Percentiles rank a stretch among this genome's conserved stretches.
These are phyloP conservation scores for Drosophila subsilvestris DNA, from an alignment of 2,888 invertebrate species.

Conservation along the genomic window DNA sequence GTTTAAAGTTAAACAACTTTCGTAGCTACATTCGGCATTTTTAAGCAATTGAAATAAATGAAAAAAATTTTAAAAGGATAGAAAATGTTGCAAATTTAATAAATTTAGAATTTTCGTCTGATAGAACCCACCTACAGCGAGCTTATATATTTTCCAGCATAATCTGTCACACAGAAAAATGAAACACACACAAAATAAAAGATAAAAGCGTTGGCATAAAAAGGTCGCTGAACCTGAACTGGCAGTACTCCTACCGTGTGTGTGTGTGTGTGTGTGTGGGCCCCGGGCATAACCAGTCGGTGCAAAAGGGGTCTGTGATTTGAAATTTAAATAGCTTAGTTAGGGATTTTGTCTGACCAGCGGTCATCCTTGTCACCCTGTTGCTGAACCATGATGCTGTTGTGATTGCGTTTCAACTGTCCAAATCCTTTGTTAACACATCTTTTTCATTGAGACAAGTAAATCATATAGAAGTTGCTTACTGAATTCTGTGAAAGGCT, in stretches of 20 bases:
- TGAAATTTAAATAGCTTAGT: constrained; percentile 59
- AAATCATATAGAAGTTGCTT: constrained; percentile 24
- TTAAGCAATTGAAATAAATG: no score
- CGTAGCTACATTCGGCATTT: neutral
- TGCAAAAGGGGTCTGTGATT: constrained; percentile 41
- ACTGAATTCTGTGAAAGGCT: neutral
- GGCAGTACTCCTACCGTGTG: constrained; percentile 21
- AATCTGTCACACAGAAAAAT: constrained; percentile 44
- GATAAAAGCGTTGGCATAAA: constrained; percentile 40
- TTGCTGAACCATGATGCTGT: neutral
- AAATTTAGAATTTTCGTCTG: no score
- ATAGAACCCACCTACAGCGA: no score
- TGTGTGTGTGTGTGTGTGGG: neutral
- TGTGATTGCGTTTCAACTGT: constrained; percentile 24
- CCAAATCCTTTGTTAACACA: constrained; percentile 35
- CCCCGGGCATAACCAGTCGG: constrained; percentile 7
- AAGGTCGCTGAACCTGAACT: constrained; percentile 39
- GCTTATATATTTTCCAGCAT: neutral
- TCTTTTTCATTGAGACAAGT: constrained; percentile 13
- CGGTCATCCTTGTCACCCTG: constrained; percentile 13
- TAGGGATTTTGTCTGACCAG: constrained; percentile 37
- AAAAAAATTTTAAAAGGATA: no score
- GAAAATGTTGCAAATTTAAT: no score
- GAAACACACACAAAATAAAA: constrained; percentile 13
- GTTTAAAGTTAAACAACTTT: neutral